These are phyloP conservation scores for Stenurella melanura DNA, from an alignment of 2,888 invertebrate species.

Conservation along the genomic window DNA sequence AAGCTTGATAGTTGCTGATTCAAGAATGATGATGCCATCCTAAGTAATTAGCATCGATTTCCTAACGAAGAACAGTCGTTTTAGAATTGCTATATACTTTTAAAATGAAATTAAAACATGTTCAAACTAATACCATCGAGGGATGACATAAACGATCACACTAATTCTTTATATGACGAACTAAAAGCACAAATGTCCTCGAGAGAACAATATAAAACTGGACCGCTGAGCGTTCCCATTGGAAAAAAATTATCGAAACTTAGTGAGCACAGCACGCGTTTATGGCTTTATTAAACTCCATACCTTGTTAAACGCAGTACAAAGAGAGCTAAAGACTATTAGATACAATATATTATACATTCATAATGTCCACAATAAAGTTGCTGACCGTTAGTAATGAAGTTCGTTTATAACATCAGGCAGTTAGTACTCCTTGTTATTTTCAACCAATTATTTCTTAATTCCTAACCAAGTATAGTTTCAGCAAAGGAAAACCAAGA, in stretches of 20 bases:
- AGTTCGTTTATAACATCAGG: conserved; percentile 38
- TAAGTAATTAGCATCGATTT: too few species aligned
- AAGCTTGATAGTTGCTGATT: too few species aligned
- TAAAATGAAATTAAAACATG: too few species aligned
- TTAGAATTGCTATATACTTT: too few species aligned
- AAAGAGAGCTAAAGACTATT: conserved; percentile 26
- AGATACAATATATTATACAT: conserved; percentile 45
- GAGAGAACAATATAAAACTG: background rate
- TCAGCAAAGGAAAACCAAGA: conserved; percentile 25
- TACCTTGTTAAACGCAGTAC: conserved; percentile 8
- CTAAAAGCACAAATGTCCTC: background rate
- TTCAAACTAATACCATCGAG: too few species aligned
- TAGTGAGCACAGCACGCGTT: conserved; percentile 13
- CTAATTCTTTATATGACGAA: too few species aligned
- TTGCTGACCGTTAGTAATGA: conserved; percentile 44
- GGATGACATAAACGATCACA: too few species aligned
- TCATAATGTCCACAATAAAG: conserved; percentile 44
- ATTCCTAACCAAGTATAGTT: conserved; percentile 46
- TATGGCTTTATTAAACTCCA: conserved; percentile 28
- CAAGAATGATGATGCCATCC: too few species aligned
- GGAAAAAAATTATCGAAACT: conserved; percentile 5
- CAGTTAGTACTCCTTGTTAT: conserved; percentile 44
- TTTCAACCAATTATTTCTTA: conserved; percentile 48
- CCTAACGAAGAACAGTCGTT: too few species aligned
- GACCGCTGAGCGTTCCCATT: background rate